A percentile compares a stretch with the other conserved stretches of the same genome.
Evolutionary conservation across 2,797 vertebrate genomes (phyloP).

Genomic region (Lagocephalus sceleratus): DNA sequence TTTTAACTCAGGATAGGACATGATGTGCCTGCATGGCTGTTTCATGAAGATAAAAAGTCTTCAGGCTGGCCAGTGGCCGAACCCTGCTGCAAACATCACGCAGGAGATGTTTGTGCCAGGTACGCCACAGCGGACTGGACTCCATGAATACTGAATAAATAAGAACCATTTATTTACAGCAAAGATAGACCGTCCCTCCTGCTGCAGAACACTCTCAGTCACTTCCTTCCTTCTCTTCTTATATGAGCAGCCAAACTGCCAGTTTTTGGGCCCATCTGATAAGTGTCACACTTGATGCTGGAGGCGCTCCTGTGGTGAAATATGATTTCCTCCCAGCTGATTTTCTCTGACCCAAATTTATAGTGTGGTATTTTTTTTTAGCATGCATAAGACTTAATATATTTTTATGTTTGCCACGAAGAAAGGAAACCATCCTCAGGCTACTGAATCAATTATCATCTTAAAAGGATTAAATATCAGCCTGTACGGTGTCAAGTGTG

Average conservation of each 20-base stretch:
- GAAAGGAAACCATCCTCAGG: slow-evolving; percentile 40
- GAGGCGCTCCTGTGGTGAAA: slow-evolving; percentile 49
- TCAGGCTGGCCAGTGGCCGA: slow-evolving; percentile 55
- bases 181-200: slow-evolving; percentile 34
- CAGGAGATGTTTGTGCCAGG: slow-evolving; percentile 53
- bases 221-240: slow-evolving; percentile 3
- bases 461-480: slow-evolving; percentile 32
- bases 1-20: slow-evolving; percentile 29
- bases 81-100: slow-evolving; percentile 48
- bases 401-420: slow-evolving; percentile 30
- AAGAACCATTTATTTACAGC: slow-evolving; percentile 69
- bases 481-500: slow-evolving; percentile 3
- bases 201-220: too few species aligned
- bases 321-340: slow-evolving; percentile 41
- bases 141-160: slow-evolving; percentile 61
- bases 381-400: slow-evolving; percentile 20
- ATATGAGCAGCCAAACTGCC: slow-evolving; percentile 20
- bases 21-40: slow-evolving; percentile 52
- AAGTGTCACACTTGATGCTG: slow-evolving; percentile 52
- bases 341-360: slow-evolving; percentile 56
- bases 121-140: slow-evolving; percentile 52
- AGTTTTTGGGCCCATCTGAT: slow-evolving; percentile 56
- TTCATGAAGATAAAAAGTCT: slow-evolving; percentile 64
- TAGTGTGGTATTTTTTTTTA: slow-evolving; percentile 28
- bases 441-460: slow-evolving; percentile 48